Conservation (phyloP, 2,888 invertebrate genomes). For the Colletes collaris region DNA sequence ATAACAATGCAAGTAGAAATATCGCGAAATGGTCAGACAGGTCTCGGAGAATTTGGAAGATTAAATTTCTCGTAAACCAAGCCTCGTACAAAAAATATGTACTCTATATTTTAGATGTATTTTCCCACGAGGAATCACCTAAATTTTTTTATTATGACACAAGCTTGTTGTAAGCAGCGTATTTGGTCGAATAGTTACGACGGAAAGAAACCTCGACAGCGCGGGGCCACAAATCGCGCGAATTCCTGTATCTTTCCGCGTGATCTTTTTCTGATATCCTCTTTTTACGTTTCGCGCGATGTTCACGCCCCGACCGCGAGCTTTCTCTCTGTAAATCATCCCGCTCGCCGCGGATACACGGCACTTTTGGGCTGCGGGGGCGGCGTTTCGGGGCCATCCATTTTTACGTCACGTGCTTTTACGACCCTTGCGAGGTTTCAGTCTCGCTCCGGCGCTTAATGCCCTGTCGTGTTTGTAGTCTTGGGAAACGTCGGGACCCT, state of each 20-base stretch:
- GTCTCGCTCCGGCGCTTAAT: constrained; percentile 51
- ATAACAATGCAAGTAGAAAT: too few species aligned
- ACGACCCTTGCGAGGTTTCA: constrained; percentile 44
- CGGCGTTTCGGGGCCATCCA: constrained; percentile 44
- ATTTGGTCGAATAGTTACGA: constrained; percentile 5
- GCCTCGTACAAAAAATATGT: too few species aligned
- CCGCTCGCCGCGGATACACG: constrained; percentile 36
- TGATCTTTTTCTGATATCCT: constrained; percentile 26
- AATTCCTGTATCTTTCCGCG: constrained; percentile 18
- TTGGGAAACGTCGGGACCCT: constrained; percentile 49
- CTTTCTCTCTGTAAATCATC: constrained; percentile 56
- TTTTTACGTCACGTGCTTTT: constrained; percentile 54
- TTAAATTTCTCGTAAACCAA: too few species aligned
- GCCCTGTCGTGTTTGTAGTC: constrained; percentile 52
- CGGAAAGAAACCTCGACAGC: background rate
- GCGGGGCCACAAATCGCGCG: constrained; percentile 13
- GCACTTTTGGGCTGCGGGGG: constrained; percentile 40
- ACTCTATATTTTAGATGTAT: too few species aligned
- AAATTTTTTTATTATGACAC: too few species aligned
- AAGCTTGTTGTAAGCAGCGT: too few species aligned
- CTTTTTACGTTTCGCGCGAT: constrained; percentile 30
- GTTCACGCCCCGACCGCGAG: constrained; percentile 29
- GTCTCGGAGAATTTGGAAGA: too few species aligned
- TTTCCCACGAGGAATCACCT: too few species aligned
- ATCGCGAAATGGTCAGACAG: too few species aligned